These are phyloP conservation scores for Drosophila aff. DNA, from an alignment of 1,140 invertebrate species.

Conservation along the genomic window DNA sequence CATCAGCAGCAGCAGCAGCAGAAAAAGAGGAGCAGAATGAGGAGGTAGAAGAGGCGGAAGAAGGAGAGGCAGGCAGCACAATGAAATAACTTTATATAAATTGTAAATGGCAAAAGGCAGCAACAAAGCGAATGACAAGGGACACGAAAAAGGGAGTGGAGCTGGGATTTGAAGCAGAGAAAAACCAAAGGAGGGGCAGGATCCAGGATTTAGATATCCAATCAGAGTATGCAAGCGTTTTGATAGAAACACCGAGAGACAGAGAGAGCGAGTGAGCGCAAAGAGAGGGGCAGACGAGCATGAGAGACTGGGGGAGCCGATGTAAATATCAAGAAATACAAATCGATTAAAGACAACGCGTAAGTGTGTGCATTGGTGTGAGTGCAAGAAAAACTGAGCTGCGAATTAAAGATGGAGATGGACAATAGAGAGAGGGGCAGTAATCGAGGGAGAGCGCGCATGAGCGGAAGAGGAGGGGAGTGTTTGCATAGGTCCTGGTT, in stretches of 20 bases:
- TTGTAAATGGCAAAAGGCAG: conserved; percentile 68
- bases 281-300: conserved; percentile 12
- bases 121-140: conserved; percentile 42
- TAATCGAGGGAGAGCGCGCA: conserved; percentile 38
- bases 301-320: conserved; percentile 30
- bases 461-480: conserved; percentile 52
- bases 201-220: conserved; percentile 82
- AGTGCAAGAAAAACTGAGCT: conserved; percentile 46
- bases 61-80: conserved; percentile 33
- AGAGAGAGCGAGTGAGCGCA: conserved; percentile 5
- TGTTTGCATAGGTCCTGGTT: conserved; percentile 80
- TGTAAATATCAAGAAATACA: conserved; percentile 83
- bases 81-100: conserved; percentile 81
- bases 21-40: conserved; percentile 9
- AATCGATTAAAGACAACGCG: conserved; percentile 80
- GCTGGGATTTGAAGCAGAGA: conserved; percentile 43
- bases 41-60: conserved; percentile 16
- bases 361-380: conserved; percentile 48
- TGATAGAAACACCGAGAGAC: conserved; percentile 61
- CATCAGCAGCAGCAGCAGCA: conserved; percentile 30
- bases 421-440: conserved; percentile 18
- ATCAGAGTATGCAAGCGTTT: conserved; percentile 74
- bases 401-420: conserved; percentile 56
- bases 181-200: conserved; percentile 46
- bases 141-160: conserved; percentile 67